Base-by-base conservation (phyloP, 2,888 invertebrate species). In the Silvanus unidentatus region DNA sequence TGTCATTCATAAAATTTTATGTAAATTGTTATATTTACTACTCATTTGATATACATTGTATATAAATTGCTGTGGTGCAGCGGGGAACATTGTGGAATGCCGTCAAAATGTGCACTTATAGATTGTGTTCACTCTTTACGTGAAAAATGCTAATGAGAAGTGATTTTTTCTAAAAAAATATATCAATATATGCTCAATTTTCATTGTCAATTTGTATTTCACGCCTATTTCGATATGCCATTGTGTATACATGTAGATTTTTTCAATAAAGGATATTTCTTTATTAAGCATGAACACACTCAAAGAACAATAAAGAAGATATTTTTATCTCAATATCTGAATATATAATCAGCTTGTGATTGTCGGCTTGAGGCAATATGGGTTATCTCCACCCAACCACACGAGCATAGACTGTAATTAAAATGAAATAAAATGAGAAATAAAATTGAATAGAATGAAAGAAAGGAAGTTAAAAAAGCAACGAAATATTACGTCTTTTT, bases 361-460 rank as follows among this genome's bases (percentile, higher is more conserved):
- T 55, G 54, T 46, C 49, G 50, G 56, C 62, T 57, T 42, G 50
- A 50, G 61, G 62, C 62, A 45, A 62, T 60, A 60, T 61, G 61
- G 60, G 57, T 56, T 59, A 61, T 58, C 63, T 62, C 61, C 62
- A 57, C 62, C 61, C 59, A 55, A 51, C 54, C 54, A 52, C 51
- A 54, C 58, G 54, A 52, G 55, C 56, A 45, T 42, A 49, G 50
- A 48, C 58, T 59, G 60, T 59, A 63, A 63, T 63, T 63, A 63
- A 63, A 60, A 61, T 55, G 54, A 57, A 62, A 60, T 56, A 58
- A 59, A 57, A 60, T 49, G 40, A 51, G 53, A 60, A 57, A 57
- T 55, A 52, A 48, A 45, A 28, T 40, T 42, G 45, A 22, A 22
- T 34, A 51, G 22, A 22, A 22, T 22, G 22, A 22, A 22, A 22